Conservation (phyloP, 2,113 vertebrate species). For the Rhabdornis inornatus region DNA sequence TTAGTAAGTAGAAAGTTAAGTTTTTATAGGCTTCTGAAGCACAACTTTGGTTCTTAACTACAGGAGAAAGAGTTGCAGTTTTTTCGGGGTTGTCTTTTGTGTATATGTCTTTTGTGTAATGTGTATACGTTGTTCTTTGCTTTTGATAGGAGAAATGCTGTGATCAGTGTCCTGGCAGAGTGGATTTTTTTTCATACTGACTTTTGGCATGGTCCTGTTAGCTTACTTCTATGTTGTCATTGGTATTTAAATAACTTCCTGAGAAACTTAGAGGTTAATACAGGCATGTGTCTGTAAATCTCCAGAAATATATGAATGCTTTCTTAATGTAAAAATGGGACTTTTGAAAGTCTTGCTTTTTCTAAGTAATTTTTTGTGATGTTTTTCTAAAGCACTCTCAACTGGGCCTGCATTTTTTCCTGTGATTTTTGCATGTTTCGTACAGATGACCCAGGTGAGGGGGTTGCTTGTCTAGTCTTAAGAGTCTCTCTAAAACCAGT, state of each 20-base stretch:
- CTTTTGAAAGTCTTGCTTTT: background rate
- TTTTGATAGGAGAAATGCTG: background rate
- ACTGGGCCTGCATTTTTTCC: background rate
- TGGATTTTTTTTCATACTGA: background rate
- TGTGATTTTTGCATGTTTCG: background rate
- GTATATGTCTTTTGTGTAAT: too few relatives aligned
- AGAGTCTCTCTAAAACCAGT: background rate
- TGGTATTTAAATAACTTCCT: background rate
- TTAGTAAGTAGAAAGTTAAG: background rate
- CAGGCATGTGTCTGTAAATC: background rate
- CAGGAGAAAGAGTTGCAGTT: background rate
- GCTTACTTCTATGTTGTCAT: background rate
- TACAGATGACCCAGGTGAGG: background rate
- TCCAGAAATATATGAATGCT: background rate
- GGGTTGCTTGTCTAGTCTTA: background rate
- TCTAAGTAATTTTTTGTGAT: accelerated
- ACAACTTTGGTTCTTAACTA: background rate
- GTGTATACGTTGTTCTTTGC: background rate
- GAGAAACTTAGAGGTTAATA: background rate
- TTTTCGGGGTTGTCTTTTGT: background rate
- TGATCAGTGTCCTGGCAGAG: background rate
- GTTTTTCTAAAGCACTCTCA: background rate
- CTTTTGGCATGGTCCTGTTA: background rate
- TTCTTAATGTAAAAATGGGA: background rate
- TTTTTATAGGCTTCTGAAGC: background rate